A percentile compares a stretch with the other conserved stretches of the same genome.
These are phyloP conservation scores for Aphrophora alni DNA, from an alignment of 2,888 invertebrate genomes.

Conservation along the genomic window DNA sequence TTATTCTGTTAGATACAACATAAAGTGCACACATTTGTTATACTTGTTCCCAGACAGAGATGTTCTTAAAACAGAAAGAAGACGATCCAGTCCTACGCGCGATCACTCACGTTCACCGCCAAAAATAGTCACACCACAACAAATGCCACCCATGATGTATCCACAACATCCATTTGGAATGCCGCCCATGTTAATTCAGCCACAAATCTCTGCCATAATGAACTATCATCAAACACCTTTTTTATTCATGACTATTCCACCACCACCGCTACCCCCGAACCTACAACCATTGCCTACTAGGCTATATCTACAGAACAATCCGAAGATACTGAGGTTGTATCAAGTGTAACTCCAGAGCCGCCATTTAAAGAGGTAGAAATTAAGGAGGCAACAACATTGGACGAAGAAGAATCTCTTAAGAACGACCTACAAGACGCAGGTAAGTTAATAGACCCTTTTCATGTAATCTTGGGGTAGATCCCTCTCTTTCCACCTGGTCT, in stretches of 20 bases:
- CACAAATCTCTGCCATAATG: slow-evolving; percentile 19
- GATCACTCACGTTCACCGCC: not conserved
- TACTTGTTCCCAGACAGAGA: slow-evolving; percentile 2
- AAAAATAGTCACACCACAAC: slow-evolving; percentile 10
- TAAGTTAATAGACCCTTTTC: no score
- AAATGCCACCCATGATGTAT: slow-evolving; percentile 30
- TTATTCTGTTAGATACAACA: no score
- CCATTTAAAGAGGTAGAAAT: not conserved
- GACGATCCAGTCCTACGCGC: slow-evolving; percentile 19
- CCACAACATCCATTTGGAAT: slow-evolving; percentile 26
- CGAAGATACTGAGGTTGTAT: no score
- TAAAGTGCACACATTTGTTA: no score
- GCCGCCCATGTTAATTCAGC: slow-evolving; percentile 3
- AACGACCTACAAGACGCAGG: no score
- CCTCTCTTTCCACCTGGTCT: no score
- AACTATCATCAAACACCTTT: slow-evolving; percentile 51
- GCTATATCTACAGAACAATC: not conserved
- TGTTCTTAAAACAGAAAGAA: slow-evolving; percentile 10
- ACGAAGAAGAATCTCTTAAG: no score
- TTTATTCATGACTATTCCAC: slow-evolving; percentile 54
- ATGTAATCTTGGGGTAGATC: no score
- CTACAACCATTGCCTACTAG: slow-evolving; percentile 54
- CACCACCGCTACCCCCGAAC: slow-evolving; percentile 52
- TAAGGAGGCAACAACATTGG: not conserved
- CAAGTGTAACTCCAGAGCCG: no score